Conservation (phyloP, 2,797 vertebrate species). For the Peromyscus nudipes region DNA sequence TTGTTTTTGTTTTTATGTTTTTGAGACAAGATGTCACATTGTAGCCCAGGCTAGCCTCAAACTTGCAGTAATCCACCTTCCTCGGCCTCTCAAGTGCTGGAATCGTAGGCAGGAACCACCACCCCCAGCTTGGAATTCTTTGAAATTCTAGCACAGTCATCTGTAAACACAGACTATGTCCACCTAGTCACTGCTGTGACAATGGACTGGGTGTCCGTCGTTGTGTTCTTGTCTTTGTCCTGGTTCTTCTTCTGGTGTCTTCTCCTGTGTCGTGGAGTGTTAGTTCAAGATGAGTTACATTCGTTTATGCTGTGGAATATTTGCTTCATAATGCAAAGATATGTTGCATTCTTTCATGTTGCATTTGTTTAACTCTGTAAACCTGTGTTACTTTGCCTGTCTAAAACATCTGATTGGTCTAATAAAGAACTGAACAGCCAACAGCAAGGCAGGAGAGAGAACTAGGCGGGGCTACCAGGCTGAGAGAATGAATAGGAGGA, state of each 20-base stretch:
- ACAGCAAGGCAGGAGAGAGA: no score
- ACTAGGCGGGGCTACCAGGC: no score
- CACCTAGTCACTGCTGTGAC: background rate
- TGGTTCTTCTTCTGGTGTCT: background rate
- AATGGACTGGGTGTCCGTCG: background rate
- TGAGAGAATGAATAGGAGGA: no score
- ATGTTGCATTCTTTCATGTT: no score
- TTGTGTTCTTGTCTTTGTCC: background rate
- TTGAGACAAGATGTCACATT: background rate
- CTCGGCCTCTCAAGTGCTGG: background rate
- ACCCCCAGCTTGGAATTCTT: no score
- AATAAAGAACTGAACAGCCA: no score
- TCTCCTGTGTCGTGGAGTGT: background rate
- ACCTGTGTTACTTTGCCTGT: no score
- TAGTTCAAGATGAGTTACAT: no score
- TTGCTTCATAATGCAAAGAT: no score
- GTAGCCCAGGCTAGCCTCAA: background rate
- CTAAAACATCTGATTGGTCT: no score
- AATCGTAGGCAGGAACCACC: background rate
- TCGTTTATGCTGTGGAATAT: no score
- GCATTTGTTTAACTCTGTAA: no score
- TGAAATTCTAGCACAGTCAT: background rate
- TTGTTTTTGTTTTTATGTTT: background rate
- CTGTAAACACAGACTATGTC: background rate
- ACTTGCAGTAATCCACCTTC: background rate